Evolutionary conservation across 2,888 invertebrate species (phyloP).

Genomic region (Xanthia icteritia): DNA sequence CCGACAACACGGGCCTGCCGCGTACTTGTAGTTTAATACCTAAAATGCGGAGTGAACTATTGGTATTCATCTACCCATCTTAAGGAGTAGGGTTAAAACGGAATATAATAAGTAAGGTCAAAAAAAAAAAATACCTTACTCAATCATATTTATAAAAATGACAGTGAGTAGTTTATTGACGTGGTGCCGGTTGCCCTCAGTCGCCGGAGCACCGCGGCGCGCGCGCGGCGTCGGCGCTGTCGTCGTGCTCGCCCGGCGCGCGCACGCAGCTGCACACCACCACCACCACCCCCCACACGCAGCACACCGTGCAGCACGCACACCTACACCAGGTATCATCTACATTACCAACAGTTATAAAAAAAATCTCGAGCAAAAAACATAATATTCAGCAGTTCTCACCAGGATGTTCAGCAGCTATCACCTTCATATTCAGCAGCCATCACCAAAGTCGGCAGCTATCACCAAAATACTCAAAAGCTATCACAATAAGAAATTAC

Average conservation of each 20-base stretch:
- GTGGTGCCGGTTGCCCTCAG: conserved; percentile 61
- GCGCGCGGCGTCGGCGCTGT: conserved; percentile 75
- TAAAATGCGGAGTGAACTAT: too few species aligned
- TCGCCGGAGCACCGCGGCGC: conserved; percentile 84
- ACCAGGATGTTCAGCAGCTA: background rate
- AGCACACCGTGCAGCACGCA: conserved; percentile 63
- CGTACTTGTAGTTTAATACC: too few species aligned
- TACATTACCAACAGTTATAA: background rate
- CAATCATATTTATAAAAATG: background rate
- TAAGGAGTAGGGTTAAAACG: too few species aligned
- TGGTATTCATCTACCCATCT: too few species aligned
- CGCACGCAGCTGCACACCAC: conserved; percentile 78
- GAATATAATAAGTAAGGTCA: too few species aligned
- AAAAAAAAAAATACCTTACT: conserved; percentile 19
- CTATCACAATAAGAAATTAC: background rate
- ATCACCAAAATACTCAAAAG: background rate
- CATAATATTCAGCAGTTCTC: background rate
- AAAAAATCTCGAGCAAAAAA: background rate
- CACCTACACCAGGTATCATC: conserved; percentile 49
- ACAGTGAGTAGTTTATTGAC: background rate
- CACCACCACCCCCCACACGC: conserved; percentile 74
- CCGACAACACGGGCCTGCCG: too few species aligned
- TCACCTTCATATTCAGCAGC: background rate
- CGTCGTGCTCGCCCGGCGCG: conserved; percentile 80
- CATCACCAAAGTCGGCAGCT: background rate